These are phyloP conservation scores for Lochmaea crataegi DNA, from an alignment of 2,888 invertebrate genomes.

Conservation along the genomic window DNA sequence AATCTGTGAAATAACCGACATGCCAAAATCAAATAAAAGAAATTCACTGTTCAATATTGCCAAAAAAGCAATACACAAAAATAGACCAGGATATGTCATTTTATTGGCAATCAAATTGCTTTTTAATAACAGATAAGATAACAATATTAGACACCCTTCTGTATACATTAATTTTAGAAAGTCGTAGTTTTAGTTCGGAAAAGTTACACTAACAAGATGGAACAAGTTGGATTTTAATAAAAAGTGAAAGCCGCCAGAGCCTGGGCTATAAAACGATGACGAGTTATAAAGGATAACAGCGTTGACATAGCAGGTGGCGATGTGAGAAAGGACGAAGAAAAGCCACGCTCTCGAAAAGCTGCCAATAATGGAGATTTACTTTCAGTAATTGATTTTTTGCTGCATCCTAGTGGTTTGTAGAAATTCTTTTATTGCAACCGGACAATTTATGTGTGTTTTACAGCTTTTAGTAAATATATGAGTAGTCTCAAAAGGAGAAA, in stretches of 20 bases:
- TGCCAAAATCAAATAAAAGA: slow-evolving; percentile 52
- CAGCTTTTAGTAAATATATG: slow-evolving; percentile 31
- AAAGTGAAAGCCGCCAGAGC: not conserved
- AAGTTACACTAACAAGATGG: not conserved
- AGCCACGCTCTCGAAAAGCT: slow-evolving; percentile 30
- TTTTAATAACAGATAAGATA: not conserved
- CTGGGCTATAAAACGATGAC: slow-evolving; percentile 29
- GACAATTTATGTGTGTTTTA: slow-evolving; percentile 36
- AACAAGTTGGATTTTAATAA: slow-evolving; percentile 4
- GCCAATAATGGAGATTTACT: slow-evolving; percentile 37
- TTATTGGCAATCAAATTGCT: not conserved
- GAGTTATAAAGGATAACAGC: slow-evolving; percentile 42
- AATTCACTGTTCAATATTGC: slow-evolving; percentile 55
- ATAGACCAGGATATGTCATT: slow-evolving; percentile 47
- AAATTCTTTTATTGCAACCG: slow-evolving; percentile 29
- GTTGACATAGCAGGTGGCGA: slow-evolving; percentile 53
- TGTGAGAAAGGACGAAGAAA: slow-evolving; percentile 46
- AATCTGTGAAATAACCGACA: slow-evolving; percentile 49
- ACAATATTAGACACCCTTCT: no score
- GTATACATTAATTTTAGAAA: no score
- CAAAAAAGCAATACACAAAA: slow-evolving; percentile 43
- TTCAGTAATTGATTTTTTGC: slow-evolving; percentile 41
- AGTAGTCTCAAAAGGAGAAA: no score
- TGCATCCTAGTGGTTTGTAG: slow-evolving; percentile 31
- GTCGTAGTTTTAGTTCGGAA: not conserved